Evolutionary conservation across 2,888 invertebrate species (phyloP), one percentile per base, ranked within the genome.

Genomic region (Odontocerum albicorne): DNA sequence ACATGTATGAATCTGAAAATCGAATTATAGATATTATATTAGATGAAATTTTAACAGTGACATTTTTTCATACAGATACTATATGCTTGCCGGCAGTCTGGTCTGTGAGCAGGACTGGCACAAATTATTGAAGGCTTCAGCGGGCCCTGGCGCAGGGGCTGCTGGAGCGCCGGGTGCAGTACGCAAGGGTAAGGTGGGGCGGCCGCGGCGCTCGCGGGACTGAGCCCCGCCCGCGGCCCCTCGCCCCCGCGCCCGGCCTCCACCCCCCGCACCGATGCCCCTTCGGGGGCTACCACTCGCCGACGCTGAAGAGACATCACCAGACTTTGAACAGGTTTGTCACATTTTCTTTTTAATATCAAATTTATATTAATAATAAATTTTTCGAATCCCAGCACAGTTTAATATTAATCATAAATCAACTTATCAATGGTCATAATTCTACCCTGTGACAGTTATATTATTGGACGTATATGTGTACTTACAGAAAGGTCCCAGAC

Each of bases 41-140:
- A 27, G 8, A 27, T 27, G 27, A 7, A 7, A 20, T 20, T 42
- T 12, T 42, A 39, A 43, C 44, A n/a, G n/a, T n/a, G 46, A 27
- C 49, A 21, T 27, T 49, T 40, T 55, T 21, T 52, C 21, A 66
- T 65, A 19, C 70, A 86, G 87, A 80, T 95, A 92, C 80, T 91
- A 92, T 76, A 86, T 95, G 82, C 80, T 95, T 66, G 89, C 91
- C 69, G 95, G 94, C 63, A 88, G 87, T 69, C 83, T 94, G 70
- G 89, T 95, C 63, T 96, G 96, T 81, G 96, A 96, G 77, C 90
- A 93, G 75, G 95, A 96, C 79, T 95, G 92, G 88, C 91, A 93
- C 76, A 94, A 94, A 77, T 81, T 94, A 70, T 85, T 92, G 74
- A 91, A 92, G 76, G 83, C 80, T 65, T 86, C 86, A 64, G 85